Evolutionary conservation across 64 coral and sea anemone genomes (phyloP), one percentile per base, ranked within the genome.

Genomic region (Actinia equina): DNA sequence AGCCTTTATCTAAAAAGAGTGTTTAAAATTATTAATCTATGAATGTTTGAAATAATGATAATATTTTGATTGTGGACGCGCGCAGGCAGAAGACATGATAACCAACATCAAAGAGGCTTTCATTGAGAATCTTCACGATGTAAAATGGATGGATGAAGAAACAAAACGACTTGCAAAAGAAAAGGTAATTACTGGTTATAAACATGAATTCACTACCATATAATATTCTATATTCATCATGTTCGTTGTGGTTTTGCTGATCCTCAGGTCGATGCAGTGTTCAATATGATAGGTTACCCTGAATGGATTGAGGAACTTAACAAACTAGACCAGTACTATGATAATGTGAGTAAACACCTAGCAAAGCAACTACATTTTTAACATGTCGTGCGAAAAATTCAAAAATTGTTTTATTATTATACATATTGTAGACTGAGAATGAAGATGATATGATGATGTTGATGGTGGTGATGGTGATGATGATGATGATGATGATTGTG

Each of bases 211-310:
- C 46, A 49, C 4, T 49, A 49, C 4, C 46, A 49, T 49, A 6
- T 49, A 49, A 6, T 49, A 6, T 49, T 49, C 7, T 49, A 49
- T 49, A 49, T 6, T 49, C 4, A 49, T 49, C 46, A 8, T 49
- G 46, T 6, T 49, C 7, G 5, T 65, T 26, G 41, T 81, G 17
- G 30, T 43, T 65, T 88, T 51, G 3, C 74, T 45, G 62, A n/a
- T 89, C 22, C 70, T 25, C 84, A 98, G 96, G 77, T 92, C 20
- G 88, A 92, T 44, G 88, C 90, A 81, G 94, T 94, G 4, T 87
- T 98, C 27, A 85, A 98, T 43, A 95, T 98, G 96, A 98, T 98
- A 52, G 96, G 96, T 1, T 98, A 98, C 37, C 96, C 96, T 8
- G 84, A 88, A 17, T 98, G 96, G 96, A 90, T 98, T 15, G 88